A percentile compares a stretch with the other conserved stretches of the same genome.
Conservation (phyloP, 2,797 vertebrate genomes). For the Myiotriccus ornatus region DNA sequence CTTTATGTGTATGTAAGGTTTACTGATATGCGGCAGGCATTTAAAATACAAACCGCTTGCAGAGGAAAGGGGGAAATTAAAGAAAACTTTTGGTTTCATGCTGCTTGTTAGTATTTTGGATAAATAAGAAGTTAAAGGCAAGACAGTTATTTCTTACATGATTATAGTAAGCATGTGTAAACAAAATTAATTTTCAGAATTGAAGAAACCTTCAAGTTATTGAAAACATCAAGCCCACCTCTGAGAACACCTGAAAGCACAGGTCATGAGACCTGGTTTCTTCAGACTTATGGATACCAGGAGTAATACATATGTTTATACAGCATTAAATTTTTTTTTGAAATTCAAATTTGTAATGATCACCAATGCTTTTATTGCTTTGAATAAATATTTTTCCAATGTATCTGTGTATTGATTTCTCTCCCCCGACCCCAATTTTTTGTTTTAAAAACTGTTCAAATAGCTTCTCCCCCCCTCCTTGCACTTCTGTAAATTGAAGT, state of each 20-base stretch:
- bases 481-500: conserved; percentile 5
- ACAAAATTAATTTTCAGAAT: conserved; percentile 74
- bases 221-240: conserved; percentile 74
- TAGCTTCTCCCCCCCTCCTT: not conserved
- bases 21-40: not conserved
- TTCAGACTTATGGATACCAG: not conserved
- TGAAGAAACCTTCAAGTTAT: conserved; percentile 83
- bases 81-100: not conserved
- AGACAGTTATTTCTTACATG: not conserved
- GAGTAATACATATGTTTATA: conserved; percentile 44
- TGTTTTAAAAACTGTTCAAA: not conserved
- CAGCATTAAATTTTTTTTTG: conserved; percentile 27
- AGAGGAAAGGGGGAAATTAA: not conserved
- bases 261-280: not conserved
- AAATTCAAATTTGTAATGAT: conserved; percentile 30
- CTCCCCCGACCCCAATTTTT: not conserved
- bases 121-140: not conserved
- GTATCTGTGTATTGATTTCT: conserved; percentile 5
- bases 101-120: not conserved
- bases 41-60: not conserved
- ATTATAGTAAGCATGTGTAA: not conserved
- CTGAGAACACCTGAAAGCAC: conserved; percentile 45
- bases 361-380: conserved; percentile 10
- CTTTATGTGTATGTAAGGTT: not conserved
- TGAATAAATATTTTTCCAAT: conserved; percentile 66